Percentiles rank a stretch among this genome's conserved stretches.
Conservation (phyloP, 2,888 invertebrate species). For the Bembecia ichneumoniformis region DNA sequence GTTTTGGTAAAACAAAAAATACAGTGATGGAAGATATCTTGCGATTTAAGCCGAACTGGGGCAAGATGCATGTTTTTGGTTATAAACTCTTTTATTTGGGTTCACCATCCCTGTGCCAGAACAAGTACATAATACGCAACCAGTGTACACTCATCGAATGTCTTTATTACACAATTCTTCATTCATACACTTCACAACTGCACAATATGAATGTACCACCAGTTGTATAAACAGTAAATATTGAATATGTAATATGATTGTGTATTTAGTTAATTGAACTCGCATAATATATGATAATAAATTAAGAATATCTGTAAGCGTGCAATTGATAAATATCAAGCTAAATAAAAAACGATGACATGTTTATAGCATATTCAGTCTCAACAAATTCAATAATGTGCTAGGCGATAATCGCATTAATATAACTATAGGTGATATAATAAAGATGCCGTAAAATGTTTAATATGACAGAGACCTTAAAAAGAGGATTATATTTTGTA, state of each 20-base stretch:
- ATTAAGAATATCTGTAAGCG: neutral
- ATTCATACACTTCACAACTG: neutral
- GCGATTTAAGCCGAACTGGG: too few relatives aligned
- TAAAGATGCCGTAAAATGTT: too few relatives aligned
- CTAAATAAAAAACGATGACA: constrained; percentile 20
- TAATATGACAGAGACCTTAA: too few relatives aligned
- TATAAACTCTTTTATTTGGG: too few relatives aligned
- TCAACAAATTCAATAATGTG: constrained; percentile 16
- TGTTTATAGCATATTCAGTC: constrained; percentile 23
- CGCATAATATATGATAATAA: constrained; percentile 3
- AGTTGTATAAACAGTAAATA: constrained; percentile 32
- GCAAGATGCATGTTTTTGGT: too few relatives aligned
- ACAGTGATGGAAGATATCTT: too few relatives aligned
- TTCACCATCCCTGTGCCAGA: too few relatives aligned
- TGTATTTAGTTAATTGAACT: constrained; percentile 17
- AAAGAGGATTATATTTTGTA: too few relatives aligned
- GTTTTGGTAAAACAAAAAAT: too few relatives aligned
- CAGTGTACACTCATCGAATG: constrained; percentile 18
- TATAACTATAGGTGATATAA: too few relatives aligned
- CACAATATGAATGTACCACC: constrained; percentile 23
- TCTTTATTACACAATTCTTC: neutral
- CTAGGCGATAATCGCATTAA: too few relatives aligned
- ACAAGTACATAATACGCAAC: constrained; percentile 2
- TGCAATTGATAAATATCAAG: constrained; percentile 15
- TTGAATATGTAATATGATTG: constrained; percentile 19